Conservation (phyloP, 2,113 vertebrate species). For the Callospermophilus lateralis region DNA sequence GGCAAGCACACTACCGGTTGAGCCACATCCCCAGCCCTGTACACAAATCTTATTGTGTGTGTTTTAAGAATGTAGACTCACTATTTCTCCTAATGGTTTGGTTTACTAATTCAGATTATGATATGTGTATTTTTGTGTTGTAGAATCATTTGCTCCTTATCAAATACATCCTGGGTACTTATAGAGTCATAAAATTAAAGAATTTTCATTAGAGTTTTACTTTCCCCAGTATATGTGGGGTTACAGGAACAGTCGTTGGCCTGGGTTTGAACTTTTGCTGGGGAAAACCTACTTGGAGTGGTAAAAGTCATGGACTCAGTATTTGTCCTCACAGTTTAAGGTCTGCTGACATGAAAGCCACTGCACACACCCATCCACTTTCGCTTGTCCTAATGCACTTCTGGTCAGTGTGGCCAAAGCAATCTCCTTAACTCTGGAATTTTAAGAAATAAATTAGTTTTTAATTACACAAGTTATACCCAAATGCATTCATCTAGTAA, state of each 20-base stretch:
- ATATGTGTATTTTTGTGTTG: background rate
- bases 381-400: too few relatives aligned
- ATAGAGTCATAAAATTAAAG: background rate
- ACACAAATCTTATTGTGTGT: background rate
- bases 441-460: background rate
- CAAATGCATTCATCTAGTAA: background rate
- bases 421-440: background rate
- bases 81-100: background rate
- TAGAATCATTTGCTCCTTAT: background rate
- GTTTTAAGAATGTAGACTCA: constrained; percentile 2
- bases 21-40: too few relatives aligned
- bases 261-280: background rate
- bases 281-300: background rate
- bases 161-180: background rate
- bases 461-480: background rate
- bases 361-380: background rate
- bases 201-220: background rate
- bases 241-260: background rate
- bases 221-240: background rate
- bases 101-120: background rate
- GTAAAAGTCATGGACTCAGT: background rate
- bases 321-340: background rate
- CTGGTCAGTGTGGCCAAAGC: background rate
- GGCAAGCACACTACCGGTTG: too few relatives aligned
- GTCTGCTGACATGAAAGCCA: background rate